A percentile compares a stretch with the other conserved stretches of the same genome.
Conservation (phyloP, 2,888 invertebrate species). For the Chrysodeixis includens region DNA sequence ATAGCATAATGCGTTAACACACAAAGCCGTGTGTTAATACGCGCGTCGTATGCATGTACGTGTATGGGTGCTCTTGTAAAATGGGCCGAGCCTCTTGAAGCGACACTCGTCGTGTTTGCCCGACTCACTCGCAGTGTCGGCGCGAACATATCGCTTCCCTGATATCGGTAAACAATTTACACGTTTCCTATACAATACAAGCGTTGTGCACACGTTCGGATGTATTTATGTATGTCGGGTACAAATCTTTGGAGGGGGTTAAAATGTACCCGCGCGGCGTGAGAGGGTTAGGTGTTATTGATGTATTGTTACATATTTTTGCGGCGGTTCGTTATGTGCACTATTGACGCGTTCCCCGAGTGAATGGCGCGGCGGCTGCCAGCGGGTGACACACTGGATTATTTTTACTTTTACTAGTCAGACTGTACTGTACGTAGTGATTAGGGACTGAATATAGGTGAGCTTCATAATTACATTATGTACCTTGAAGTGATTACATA, state of each 20-base stretch:
- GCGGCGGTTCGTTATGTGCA: slow-evolving; percentile 38
- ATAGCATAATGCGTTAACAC: slow-evolving; percentile 38
- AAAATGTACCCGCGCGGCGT: slow-evolving; percentile 49
- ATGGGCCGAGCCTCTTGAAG: slow-evolving; percentile 56
- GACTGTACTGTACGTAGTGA: slow-evolving; percentile 23
- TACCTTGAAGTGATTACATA: not conserved
- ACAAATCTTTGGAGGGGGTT: slow-evolving; percentile 60
- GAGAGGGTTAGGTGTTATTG: slow-evolving; percentile 58
- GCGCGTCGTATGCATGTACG: slow-evolving; percentile 50
- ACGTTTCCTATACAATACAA: slow-evolving; percentile 62
- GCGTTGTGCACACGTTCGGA: slow-evolving; percentile 49
- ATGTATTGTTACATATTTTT: slow-evolving; percentile 57
- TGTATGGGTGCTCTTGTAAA: slow-evolving; percentile 54
- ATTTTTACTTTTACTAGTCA: slow-evolving; percentile 48
- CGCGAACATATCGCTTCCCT: slow-evolving; percentile 66
- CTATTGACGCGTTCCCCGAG: slow-evolving; percentile 43
- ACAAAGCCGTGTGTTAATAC: slow-evolving; percentile 44
- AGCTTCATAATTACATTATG: slow-evolving; percentile 8
- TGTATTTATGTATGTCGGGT: slow-evolving; percentile 54
- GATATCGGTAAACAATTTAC: slow-evolving; percentile 73
- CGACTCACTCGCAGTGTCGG: slow-evolving; percentile 59
- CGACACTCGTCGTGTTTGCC: slow-evolving; percentile 60
- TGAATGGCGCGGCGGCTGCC: slow-evolving; percentile 44
- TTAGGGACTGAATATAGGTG: slow-evolving; percentile 35
- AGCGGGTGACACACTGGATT: slow-evolving; percentile 43